Conservation (phyloP, 2,797 vertebrate genomes). For the Rachycentron canadum region DNA sequence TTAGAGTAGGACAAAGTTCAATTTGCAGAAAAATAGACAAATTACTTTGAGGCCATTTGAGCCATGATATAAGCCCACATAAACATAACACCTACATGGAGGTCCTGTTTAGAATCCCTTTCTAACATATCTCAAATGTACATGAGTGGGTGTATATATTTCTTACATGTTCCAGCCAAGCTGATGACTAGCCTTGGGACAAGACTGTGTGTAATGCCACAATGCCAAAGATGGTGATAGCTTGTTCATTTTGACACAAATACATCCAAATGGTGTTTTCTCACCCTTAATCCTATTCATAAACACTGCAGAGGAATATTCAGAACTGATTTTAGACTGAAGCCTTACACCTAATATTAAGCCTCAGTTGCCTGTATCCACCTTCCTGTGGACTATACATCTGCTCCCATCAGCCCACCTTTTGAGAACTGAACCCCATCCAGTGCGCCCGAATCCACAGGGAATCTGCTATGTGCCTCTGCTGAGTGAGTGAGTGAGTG, state of each 20-base stretch:
- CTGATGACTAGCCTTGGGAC: slow-evolving; percentile 77
- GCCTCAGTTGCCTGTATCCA: slow-evolving; percentile 12
- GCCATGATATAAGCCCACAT: slow-evolving; percentile 50
- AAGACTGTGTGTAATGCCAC: slow-evolving; percentile 69
- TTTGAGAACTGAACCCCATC: slow-evolving; percentile 52
- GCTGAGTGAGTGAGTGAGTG: slow-evolving; percentile 41
- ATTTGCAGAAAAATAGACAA: slow-evolving; percentile 46
- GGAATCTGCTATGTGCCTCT: slow-evolving; percentile 52
- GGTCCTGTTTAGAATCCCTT: slow-evolving; percentile 53
- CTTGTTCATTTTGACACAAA: slow-evolving; percentile 55
- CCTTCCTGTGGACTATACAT: slow-evolving; percentile 38
- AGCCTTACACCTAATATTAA: slow-evolving; percentile 19
- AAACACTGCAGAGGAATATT: slow-evolving; percentile 29
- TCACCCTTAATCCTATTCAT: slow-evolving; percentile 51
- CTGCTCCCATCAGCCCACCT: slow-evolving; percentile 48
- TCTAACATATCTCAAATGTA: slow-evolving; percentile 62
- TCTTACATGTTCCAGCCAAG: slow-evolving; percentile 74
- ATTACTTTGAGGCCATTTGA: slow-evolving; percentile 53
- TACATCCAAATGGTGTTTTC: slow-evolving; percentile 42
- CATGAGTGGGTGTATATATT: slow-evolving; percentile 73
- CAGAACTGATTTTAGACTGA: slow-evolving; percentile 25
- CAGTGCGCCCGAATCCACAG: slow-evolving; percentile 40
- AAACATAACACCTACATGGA: slow-evolving; percentile 61
- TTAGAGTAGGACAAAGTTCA: slow-evolving; percentile 57
- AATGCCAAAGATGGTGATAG: slow-evolving; percentile 54